Base-by-base conservation (phyloP, 1,140 invertebrate species). In the Holcopasites calliopsidis region DNA sequence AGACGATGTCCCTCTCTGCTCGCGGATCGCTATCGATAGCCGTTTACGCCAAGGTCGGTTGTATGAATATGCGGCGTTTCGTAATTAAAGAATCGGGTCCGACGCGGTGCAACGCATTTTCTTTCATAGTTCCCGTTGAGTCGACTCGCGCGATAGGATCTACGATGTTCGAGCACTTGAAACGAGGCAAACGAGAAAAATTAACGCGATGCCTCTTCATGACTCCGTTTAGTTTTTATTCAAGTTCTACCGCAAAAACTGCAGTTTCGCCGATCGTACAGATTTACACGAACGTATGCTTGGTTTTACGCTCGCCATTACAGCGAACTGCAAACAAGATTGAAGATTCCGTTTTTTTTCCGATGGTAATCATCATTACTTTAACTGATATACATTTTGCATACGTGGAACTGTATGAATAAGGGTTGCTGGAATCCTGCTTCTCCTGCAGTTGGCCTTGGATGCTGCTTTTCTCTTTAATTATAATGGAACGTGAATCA, bases 21-120 rank as follows among this genome's bases (percentile, higher is more conserved):
- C 21, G 47, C 10, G 16, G 49, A 77, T 81, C 40, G 38, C 61
- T 54, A 77, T 68, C 78, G 60, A 65, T 47, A 26, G n/a, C 35
- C 18, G 33, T 42, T 52, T 21, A 1, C 0, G 33, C 23, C 38
- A 65, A 71, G 60, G 26, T 62, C 35, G 60, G 33, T 62, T 31
- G 40, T 10, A 4, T 21, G n/a, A n/a, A 13, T 31, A 35, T 28
- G 5, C 31, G 28, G 11, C 11, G 21, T 80, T 77, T 50, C 35
- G 35, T 31, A 54, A 81, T 81, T 35, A 62, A 6, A 60, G 54
- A 74, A 44, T 65, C 10, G 31, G 42, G 31, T 21, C 44, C 69
- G 21, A 23, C 44, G 33, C n/a, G n/a, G n/a, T n/a, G n/a, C 44
- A n/a, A 38, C 16, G 28, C 10, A 55, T 65, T 42, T 33, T 40